Base-by-base conservation (phyloP, 2,888 invertebrate species). In the Lycocerus yunnanus region DNA sequence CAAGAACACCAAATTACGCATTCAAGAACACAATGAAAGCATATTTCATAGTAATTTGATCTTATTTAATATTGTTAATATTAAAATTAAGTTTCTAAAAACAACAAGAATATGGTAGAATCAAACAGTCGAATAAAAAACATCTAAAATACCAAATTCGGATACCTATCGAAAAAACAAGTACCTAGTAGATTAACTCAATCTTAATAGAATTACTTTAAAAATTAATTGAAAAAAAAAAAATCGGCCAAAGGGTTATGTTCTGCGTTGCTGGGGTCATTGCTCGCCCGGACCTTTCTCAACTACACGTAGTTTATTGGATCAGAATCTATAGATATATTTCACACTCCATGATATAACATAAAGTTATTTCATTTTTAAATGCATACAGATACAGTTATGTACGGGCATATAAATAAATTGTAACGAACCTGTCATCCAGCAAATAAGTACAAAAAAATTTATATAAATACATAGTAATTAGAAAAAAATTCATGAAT, bases 231-330 rank as follows among this genome's bases (percentile, higher is more conserved):
- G 61, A 18, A 61, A 61, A 15, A 10, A 10, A 61, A 18, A 61
- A 18, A 63, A 18, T 60, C 61, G 13, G 18, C 13, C 18, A 5
- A 61, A 63, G 75, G 75, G 73, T 73, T 73, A 71, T 68, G 66
- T 43, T 58, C 59, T 59, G 69, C 71, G 73, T 61, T 68, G 73
- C 16, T 8, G 60, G 68, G 76, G 73, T 76, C 76, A 71, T 24
- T 76, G 73, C 65, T 71, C 76, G 70, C 76, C 76, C 76, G 73
- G 76, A 76, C 76, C 76, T 76, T 73, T 76, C 76, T 67, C 76
- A 76, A 76, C 76, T 67, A 69, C 73, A 71, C 73, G 73, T 71
- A 76, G 68, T 76, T 76, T 76, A 76, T 73, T 76, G 73, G 76
- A 76, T 73, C 76, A 73, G 76, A 71, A 76, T 73, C 76, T 76